Evolutionary conservation across 2,113 vertebrate species (phyloP), one percentile per base, ranked within the genome.

Genomic region (Calypte anna): DNA sequence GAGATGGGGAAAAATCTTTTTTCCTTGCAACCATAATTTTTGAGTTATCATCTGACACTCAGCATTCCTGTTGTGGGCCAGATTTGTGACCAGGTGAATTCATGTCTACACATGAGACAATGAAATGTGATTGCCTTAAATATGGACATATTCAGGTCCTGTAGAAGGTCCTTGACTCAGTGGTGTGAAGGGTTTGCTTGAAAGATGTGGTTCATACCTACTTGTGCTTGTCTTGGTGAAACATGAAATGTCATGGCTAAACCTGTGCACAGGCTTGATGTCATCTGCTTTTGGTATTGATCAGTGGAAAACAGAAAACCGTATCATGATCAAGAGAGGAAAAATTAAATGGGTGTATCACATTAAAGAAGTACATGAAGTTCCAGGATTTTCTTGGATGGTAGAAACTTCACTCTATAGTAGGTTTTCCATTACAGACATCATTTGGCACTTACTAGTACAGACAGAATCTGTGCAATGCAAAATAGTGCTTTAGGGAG

Each of bases 281-380:
- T 33, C 48, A 17, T 21, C 12, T 50, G 33, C 4, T 84, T 82
- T 90, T 73, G 21, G 31, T 64, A 25, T 8, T n/a, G 31, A 48
- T 51, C 77, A 36, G 12, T 7, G 40, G 44, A 62, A 25, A 82
- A 57, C 3, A 75, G 30, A 62, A 91, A 90, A 68, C 12, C 24
- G 61, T 30, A 31, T 4, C 5, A 7, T 0, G 0, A 10, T 58
- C 8, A 15, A 10, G 40, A 30, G 19, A 53, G 22, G 7, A 48
- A 61, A 89, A 75, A 19, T 10, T 28, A 79, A 75, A n/a, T 15
- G 6, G 1, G 7, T 38, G 61, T 82, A 50, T 69, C 21, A 50
- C 17, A 74, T 75, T 58, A 30, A 33, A 82, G 58, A 57, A 33
- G 13, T 36, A 20, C 7, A n/a, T 54, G 17, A 30, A 15, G 2